Evolutionary conservation across 2,113 vertebrate species (phyloP).

Genomic region (Chinchilla lanigera): DNA sequence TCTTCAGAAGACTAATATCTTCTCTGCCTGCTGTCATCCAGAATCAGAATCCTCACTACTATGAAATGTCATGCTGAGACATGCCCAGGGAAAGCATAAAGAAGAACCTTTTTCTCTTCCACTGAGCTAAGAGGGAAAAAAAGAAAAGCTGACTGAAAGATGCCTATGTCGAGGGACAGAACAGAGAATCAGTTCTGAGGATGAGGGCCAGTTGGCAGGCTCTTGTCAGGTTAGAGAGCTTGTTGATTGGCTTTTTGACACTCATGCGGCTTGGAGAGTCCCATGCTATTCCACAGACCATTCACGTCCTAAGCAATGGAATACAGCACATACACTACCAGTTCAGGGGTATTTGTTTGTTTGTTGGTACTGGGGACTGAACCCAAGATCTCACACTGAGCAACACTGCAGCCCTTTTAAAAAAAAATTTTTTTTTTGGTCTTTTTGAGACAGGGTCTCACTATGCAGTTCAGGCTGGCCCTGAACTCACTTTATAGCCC

Average conservation of each 20-base stretch:
- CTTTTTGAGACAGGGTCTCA: too few species aligned
- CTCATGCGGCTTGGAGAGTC: not conserved
- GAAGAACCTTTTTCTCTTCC: not conserved
- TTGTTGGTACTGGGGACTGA: not conserved
- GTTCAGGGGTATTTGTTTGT: not conserved
- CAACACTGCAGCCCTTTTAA: not conserved
- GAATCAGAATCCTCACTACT: conserved; percentile 62
- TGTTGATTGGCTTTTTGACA: not conserved
- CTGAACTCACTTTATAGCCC: too few species aligned
- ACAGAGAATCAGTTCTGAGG: not conserved
- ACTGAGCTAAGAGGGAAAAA: not conserved
- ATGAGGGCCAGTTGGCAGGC: not conserved
- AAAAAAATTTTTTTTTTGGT: too few species aligned
- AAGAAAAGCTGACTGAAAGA: not conserved
- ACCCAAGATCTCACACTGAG: not conserved
- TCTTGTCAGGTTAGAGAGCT: too few species aligned
- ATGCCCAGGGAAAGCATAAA: not conserved
- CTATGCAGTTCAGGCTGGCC: too few species aligned
- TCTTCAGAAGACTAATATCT: conserved; percentile 50
- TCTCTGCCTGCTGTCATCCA: conserved; percentile 7
- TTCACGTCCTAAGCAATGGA: not conserved
- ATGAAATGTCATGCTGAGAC: conserved; percentile 71
- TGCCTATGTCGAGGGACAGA: not conserved
- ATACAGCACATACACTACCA: not conserved
- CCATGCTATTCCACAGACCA: not conserved